Percentiles rank a stretch among this genome's conserved stretches.
phyloP scores from a whole-genome alignment of 1,140 invertebrate species.

The Berghia stephanieae region DNA sequence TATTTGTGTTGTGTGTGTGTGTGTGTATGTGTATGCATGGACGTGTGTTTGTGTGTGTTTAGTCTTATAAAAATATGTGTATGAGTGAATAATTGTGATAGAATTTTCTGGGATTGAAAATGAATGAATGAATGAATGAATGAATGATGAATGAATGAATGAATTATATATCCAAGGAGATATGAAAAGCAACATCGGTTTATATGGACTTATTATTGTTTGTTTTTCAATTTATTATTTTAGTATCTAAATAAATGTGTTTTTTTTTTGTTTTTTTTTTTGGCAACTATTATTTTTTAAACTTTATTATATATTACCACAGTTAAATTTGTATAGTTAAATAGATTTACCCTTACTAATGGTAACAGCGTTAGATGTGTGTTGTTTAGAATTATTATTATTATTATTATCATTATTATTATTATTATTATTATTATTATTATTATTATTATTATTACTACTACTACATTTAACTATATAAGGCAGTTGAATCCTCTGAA shows the following conservation, averaged over 20 bases:
- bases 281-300: neutral
- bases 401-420: neutral
- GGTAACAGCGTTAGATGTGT: no score
- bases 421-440: neutral
- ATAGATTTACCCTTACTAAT: neutral
- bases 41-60: neutral
- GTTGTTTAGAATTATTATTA: no score
- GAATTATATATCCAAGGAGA: neutral
- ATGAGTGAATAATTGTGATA: neutral
- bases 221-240: neutral
- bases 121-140: neutral
- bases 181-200: no score
- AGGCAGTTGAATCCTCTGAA: no score
- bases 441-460: neutral
- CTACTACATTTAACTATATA: neutral
- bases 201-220: no score
- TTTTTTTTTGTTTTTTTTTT: neutral
- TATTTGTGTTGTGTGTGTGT: conserved; percentile 42
- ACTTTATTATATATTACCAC: neutral
- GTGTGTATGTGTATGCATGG: neutral
- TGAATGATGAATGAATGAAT: neutral
- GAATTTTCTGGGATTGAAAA: neutral
- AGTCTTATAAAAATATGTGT: neutral
- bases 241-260: neutral
- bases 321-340: neutral